Evolutionary conservation across 2,888 invertebrate species (phyloP), one percentile per base, ranked within the genome.

Genomic region (Mimas tiliae): DNA sequence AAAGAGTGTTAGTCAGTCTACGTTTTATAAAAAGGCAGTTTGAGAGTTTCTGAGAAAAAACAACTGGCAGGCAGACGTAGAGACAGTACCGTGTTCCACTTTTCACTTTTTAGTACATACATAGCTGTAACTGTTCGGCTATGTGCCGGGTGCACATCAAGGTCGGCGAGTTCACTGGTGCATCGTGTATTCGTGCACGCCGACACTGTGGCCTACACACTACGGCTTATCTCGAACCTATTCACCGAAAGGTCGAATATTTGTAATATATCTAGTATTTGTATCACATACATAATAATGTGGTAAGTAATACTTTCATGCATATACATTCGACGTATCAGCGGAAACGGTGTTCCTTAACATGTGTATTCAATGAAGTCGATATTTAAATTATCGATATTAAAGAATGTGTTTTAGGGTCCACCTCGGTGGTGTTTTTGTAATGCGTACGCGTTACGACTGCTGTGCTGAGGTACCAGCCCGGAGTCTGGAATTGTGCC

Each of bases 221-320:
- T 27, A 58, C 58, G 42, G 58, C 58, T 27, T 58, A 58, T 58
- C 58, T 58, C 58, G 42, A 58, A 42, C 42, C 38, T 38, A 42
- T 19, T 19, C 38, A 42, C 19, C 38, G 58, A 58, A 58, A 58
- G 58, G 58, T 58, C 58, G 58, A 42, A 58, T 58, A 58, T 19
- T 42, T 58, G 58, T 58, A 58, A 38, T 42, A 33, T n/a, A n/a
- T 48, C 8, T 27, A 7, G 42, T 21, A 58, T 42, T 38, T 16
- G 38, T 58, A 38, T 58, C 42, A 19, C 50, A 19, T 11, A 48
- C n/a, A 14, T 48, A 16, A 48, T 48, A 48, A 0, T 48, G 48
- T 48, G 16, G 7, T n/a, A n/a, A n/a, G n/a, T n/a, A n/a, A n/a
- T 16, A 50, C 16, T 50, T 16, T 16, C 16, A 42, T 42, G 42